Base-by-base conservation (phyloP, 2,888 invertebrate species). In the Pollenia angustigena region DNA sequence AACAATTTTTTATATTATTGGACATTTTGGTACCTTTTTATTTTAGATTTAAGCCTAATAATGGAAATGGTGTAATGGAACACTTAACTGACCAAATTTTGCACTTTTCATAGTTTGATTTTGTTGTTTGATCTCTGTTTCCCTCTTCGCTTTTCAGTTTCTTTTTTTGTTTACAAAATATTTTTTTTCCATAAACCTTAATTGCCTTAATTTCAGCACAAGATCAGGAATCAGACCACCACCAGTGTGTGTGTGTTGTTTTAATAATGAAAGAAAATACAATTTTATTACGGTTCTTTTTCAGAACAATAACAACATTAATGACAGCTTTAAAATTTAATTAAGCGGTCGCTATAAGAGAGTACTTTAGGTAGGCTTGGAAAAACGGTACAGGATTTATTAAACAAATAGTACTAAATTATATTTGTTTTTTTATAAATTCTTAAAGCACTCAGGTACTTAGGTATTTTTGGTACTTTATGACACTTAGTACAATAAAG, bases 171-270 rank as follows among this genome's bases (percentile, higher is more conserved):
- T 74, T 66, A 72, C 48, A 56, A 58, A 40, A 44, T 54, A 44
- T 12, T 46, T 46, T 48, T 62, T 71, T 16, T 12, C 18, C 42
- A 32, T 54, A 71, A 52, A 46, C 11, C n/a, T n/a, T 23, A 60
- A 42, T 18, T 72, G 58, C 60, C 69, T 85, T 68, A 85, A 75
- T 72, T 71, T 62, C 60, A 82, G 44, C 78, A 62, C 68, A 82
- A 81, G 60, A 72, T 46, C 64, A 48, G 74, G 12, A 18, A 56
- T 14, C 72, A 66, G 71, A 79, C 82, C 74, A 86, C 69, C 79
- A 86, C 11, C 75, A 72, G 46, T 54, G n/a, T 23, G 23, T 32
- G 32, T 32, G 32, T 46, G 62, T 69, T 58, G 54, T 56, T 69
- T 58, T 62, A 50, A 82, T 60, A 71, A 44, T 16, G 42, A 78